Evolutionary conservation across 1,140 invertebrate genomes (phyloP).

Genomic region (Zaprionus capensis): DNA sequence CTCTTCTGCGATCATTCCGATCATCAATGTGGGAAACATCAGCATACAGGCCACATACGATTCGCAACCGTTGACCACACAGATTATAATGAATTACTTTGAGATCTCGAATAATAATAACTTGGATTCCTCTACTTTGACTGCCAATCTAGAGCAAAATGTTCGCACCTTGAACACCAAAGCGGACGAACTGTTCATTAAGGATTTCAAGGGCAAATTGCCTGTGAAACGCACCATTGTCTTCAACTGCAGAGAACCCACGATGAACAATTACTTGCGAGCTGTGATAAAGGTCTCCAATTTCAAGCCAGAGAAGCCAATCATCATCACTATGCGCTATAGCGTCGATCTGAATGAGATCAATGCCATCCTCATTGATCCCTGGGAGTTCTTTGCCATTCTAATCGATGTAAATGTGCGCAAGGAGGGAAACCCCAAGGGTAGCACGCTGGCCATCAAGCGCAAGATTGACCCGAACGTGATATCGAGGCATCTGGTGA

Average conservation of each 20-base stretch:
- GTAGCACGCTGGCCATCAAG: conserved; percentile 51
- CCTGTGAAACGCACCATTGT: conserved; percentile 83
- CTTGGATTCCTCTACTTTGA: too few species aligned
- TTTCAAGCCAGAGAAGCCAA: conserved; percentile 70
- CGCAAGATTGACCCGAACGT: conserved; percentile 75
- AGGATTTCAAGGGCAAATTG: conserved; percentile 72
- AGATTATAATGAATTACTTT: too few species aligned
- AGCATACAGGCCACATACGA: conserved; percentile 75
- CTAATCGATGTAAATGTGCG: conserved; percentile 57
- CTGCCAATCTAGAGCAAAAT: conserved; percentile 76
- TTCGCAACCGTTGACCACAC: too few species aligned
- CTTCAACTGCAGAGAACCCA: conserved; percentile 77
- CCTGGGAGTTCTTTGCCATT: conserved; percentile 82
- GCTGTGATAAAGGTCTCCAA: conserved; percentile 73
- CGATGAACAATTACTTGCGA: conserved; percentile 69
- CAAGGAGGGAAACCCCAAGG: conserved; percentile 65
- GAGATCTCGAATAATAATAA: too few species aligned
- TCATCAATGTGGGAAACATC: conserved; percentile 70
- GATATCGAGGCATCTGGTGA: conserved; percentile 75
- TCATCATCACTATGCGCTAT: conserved; percentile 72
- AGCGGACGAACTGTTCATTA: conserved; percentile 70
- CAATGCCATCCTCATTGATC: conserved; percentile 76
- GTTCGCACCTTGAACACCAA: conserved; percentile 68
- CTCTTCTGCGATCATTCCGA: conserved; percentile 56
- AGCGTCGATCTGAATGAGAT: conserved; percentile 76